Conservation (phyloP, 2,113 vertebrate species). For the rat (Rattus norvegicus) region DNA sequence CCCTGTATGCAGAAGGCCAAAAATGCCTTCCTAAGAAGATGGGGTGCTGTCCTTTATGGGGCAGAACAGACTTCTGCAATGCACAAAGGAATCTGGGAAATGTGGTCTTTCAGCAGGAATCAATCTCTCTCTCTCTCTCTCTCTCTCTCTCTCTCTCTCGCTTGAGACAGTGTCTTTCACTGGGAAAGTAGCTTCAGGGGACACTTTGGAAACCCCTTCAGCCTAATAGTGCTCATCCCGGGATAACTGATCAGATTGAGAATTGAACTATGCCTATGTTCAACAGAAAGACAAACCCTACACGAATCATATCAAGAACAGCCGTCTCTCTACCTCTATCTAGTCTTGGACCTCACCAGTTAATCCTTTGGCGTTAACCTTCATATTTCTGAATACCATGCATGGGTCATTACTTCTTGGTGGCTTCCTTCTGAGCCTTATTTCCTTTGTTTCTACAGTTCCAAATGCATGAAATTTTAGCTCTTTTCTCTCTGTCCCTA, state of each 20-base stretch:
- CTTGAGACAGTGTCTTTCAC: background rate
- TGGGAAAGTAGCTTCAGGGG: background rate
- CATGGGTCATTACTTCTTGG: background rate
- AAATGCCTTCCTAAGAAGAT: background rate
- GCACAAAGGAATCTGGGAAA: background rate
- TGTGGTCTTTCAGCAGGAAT: background rate
- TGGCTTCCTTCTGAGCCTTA: constrained; percentile 12
- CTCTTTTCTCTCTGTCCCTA: background rate
- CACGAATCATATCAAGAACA: background rate
- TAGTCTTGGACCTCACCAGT: background rate
- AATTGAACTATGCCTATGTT: background rate
- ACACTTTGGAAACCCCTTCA: background rate
- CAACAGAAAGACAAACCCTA: background rate
- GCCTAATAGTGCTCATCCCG: background rate
- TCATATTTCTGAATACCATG: background rate
- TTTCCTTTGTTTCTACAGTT: background rate
- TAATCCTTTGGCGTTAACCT: background rate
- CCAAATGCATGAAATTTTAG: background rate
- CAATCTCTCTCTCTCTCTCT: background rate
- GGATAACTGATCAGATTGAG: background rate
- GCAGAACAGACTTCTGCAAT: background rate
- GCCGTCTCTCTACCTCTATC: background rate
- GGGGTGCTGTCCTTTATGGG: background rate
- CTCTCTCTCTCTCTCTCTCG: no score
- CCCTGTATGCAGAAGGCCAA: background rate